Evolutionary conservation across 2,797 vertebrate species (phyloP).

Genomic region (Erpetoichthys calabaricus): DNA sequence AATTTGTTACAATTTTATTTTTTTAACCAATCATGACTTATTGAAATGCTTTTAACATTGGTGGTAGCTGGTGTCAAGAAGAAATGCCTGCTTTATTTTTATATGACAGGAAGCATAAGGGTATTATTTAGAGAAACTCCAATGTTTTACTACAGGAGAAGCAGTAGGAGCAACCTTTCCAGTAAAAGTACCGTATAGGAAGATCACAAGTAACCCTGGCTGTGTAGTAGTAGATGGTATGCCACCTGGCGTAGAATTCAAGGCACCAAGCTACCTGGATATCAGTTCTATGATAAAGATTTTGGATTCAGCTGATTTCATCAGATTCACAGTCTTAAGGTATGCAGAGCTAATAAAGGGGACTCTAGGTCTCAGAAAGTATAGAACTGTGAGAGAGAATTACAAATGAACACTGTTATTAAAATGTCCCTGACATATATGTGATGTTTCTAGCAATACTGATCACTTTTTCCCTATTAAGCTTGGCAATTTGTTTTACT

Average conservation of each 20-base stretch:
- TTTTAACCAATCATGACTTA: too few species aligned
- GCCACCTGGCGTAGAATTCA: constrained; percentile 52
- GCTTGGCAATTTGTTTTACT: too few species aligned
- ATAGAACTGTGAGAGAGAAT: background rate
- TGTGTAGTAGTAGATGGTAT: constrained; percentile 56
- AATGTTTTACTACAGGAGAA: constrained; percentile 40
- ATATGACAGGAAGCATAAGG: too few species aligned
- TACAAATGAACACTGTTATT: background rate
- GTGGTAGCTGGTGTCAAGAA: too few species aligned
- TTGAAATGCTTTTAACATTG: too few species aligned
- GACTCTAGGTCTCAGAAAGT: background rate
- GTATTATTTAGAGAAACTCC: too few species aligned
- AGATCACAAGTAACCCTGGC: constrained; percentile 55
- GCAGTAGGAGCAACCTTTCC: constrained; percentile 55
- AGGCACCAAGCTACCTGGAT: constrained; percentile 60
- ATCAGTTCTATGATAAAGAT: constrained; percentile 54
- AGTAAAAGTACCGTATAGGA: constrained; percentile 57
- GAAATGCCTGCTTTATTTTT: too few species aligned
- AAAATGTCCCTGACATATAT: background rate
- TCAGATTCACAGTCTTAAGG: constrained; percentile 56
- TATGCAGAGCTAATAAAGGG: constrained; percentile 16
- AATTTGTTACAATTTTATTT: too few species aligned
- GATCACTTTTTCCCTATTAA: too few species aligned
- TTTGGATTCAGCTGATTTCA: constrained; percentile 46
- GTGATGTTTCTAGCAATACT: background rate